Percentiles rank a stretch among this genome's conserved stretches.
phyloP scores from a whole-genome alignment of 2,113 vertebrate species.

The Urocitellus parryii region DNA sequence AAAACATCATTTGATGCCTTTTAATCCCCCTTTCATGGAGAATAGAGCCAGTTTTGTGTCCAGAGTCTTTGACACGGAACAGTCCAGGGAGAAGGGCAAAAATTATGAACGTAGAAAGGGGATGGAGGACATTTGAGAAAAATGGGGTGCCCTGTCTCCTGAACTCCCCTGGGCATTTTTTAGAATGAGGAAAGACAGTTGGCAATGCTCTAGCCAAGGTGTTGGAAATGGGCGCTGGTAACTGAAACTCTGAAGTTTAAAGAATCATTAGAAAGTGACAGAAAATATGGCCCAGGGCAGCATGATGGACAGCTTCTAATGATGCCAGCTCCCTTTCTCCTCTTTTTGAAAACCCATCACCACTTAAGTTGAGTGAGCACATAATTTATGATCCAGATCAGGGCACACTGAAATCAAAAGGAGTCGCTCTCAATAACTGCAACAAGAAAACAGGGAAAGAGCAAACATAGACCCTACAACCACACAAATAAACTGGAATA shows the following conservation, averaged over 20 bases:
- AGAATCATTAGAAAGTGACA: not conserved
- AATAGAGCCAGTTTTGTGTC: not conserved
- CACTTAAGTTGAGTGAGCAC: no score
- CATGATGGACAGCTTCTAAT: not conserved
- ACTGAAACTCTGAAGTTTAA: not conserved
- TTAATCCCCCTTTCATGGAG: constrained; percentile 29
- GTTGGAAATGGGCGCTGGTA: not conserved
- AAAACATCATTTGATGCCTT: not conserved
- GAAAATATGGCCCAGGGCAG: not conserved
- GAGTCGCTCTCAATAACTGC: not conserved
- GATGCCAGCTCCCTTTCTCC: fast-evolving
- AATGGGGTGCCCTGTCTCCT: no score
- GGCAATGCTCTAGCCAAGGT: not conserved
- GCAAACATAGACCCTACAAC: not conserved
- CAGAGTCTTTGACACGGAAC: not conserved
- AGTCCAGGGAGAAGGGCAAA: not conserved
- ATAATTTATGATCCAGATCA: not conserved
- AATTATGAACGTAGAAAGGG: no score
- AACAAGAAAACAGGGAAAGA: not conserved
- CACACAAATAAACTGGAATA: not conserved
- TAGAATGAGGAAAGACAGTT: not conserved
- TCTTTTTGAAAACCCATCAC: not conserved
- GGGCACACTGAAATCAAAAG: not conserved
- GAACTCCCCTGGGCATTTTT: no score
- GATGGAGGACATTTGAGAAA: not conserved